Evolutionary conservation across 2,797 vertebrate genomes (phyloP).

Genomic region (Schizopygopsis malacanthus): DNA sequence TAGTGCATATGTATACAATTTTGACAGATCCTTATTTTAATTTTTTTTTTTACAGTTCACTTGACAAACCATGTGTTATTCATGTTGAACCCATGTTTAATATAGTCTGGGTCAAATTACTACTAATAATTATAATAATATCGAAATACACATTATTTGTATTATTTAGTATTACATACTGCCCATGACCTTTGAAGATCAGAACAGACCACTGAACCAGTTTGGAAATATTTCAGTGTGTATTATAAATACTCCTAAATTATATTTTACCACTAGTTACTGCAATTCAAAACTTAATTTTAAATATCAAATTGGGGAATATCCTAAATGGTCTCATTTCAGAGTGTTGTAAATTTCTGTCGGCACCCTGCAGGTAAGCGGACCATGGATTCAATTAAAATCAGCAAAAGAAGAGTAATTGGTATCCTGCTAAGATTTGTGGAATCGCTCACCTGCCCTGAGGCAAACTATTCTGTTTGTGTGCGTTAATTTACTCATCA

Average conservation of each 20-base stretch:
- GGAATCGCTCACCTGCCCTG: not conserved
- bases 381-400: conserved; percentile 1
- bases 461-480: not conserved
- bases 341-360: not conserved
- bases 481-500: not conserved
- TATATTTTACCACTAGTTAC: not conserved
- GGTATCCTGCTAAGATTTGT: not conserved
- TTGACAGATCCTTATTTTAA: no score
- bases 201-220: not conserved
- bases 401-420: conserved; percentile 11
- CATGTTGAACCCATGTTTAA: not conserved
- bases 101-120: not conserved
- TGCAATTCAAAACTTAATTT: not conserved
- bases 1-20: no score
- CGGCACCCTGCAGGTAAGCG: not conserved
- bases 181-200: not conserved
- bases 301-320: not conserved
- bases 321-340: not conserved
- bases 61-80: no score
- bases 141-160: not conserved
- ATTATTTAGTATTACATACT: not conserved
- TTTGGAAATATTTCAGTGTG: not conserved
- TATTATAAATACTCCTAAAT: not conserved
- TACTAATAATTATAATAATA: no score
- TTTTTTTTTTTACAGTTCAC: no score